Base-by-base conservation (phyloP, 2,113 vertebrate species). In the Pteronura brasiliensis region DNA sequence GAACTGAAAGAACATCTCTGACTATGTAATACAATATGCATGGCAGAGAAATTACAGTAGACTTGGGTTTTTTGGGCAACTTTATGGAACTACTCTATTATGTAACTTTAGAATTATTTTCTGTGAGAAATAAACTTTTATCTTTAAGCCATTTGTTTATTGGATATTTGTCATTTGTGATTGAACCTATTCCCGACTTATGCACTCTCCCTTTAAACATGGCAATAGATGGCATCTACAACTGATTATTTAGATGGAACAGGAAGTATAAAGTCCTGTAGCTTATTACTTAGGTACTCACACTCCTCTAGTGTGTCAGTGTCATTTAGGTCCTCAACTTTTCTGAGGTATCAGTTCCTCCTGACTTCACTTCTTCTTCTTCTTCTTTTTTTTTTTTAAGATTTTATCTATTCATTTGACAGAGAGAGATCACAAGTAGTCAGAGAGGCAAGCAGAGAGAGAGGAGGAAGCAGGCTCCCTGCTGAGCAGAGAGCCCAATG, bases 121-220 rank as follows among this genome's bases (percentile, higher is more conserved):
- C 42, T 74, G 80, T 47, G 39, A 85, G 15, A 74, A 59, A 63
- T 93, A 93, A 85, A 84, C 11, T 17, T 77, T 61, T 84, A 47
- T 61, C 29, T 44, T 82, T 83, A 84, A 74, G 39, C 7, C 12
- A 72, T 39, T 81, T 76, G 23, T n/a, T 61, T 42, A 36, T 44
- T 77, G 55, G 39, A n/a, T 77, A 47, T 61, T n/a, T 63, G 76
- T 80, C 88, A 14, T 4, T 67, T 27, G 44, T 88, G 15, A 67
- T 34, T 63, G 55, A 77, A 47, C 49, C 55, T 89, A 7, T 27
- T 3, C 39, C 20, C 27, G 23, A 47, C 14, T 47, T 4, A 1
- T 11, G 11, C 23, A 29, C 25, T 42, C 34, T 90, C 21, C 23
- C 21, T 44, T 77, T 77, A 65, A 55, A 20, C 21, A 42, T 23